Evolutionary conservation across 2,113 vertebrate species (phyloP).

Genomic region (Carassius carassius): DNA sequence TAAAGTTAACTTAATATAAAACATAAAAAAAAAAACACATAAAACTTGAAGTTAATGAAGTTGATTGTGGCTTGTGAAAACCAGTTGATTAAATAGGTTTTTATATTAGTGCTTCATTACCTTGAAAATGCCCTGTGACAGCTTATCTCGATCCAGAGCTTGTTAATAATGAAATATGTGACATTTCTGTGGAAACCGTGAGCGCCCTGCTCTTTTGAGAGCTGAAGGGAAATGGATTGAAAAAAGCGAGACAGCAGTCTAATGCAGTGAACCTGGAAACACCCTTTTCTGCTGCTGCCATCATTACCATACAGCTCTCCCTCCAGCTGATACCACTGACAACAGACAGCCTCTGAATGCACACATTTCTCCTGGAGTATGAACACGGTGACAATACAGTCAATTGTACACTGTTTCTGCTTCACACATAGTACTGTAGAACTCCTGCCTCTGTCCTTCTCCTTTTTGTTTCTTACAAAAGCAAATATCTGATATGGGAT

Average conservation of each 20-base stretch:
- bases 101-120: conserved; percentile 11
- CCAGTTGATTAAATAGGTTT: conserved; percentile 24
- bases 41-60: too few relatives aligned
- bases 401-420: conserved; percentile 42
- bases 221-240: conserved; percentile 57
- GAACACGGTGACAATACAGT: conserved; percentile 30
- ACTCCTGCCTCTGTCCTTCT: neutral
- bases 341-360: conserved; percentile 23
- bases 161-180: conserved; percentile 45
- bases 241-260: conserved; percentile 57
- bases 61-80: neutral
- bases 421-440: conserved; percentile 14
- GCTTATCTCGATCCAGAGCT: conserved; percentile 39
- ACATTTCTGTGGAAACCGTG: conserved; percentile 37
- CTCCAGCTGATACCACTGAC: conserved; percentile 38
- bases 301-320: conserved; percentile 47
- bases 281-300: conserved; percentile 49
- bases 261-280: conserved; percentile 58
- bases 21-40: too few relatives aligned
- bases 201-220: conserved; percentile 29
- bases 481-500: conserved; percentile 37
- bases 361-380: conserved; percentile 22
- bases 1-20: neutral
- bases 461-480: conserved; percentile 14
- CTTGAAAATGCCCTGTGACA: conserved; percentile 11